Percentiles rank a stretch among this genome's conserved stretches.
phyloP scores from a whole-genome alignment of 2,888 invertebrate species.

The Euproctis similis region DNA sequence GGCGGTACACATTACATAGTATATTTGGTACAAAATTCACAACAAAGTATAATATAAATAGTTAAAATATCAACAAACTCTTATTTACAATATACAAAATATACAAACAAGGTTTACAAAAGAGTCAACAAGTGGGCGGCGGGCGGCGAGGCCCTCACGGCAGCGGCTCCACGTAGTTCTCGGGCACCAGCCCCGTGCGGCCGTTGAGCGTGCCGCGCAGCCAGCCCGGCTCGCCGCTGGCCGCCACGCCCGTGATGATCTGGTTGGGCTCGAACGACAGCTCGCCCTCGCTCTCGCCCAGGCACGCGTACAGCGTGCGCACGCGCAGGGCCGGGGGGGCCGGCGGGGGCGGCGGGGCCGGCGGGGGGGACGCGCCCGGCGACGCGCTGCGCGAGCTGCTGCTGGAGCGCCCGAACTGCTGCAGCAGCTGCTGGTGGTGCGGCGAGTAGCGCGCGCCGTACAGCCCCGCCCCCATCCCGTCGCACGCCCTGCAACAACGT shows the following conservation, averaged over 20 bases:
- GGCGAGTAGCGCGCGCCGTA: slow-evolving; percentile 46
- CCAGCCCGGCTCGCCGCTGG: slow-evolving; percentile 98
- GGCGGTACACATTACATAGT: slow-evolving; percentile 35
- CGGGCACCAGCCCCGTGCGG: slow-evolving; percentile 93
- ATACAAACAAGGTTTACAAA: slow-evolving; percentile 58
- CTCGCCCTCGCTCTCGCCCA: slow-evolving; percentile 97
- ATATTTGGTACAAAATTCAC: slow-evolving; percentile 74
- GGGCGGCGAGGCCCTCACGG: slow-evolving; percentile 68
- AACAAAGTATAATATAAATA: slow-evolving; percentile 71
- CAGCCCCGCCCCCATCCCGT: slow-evolving; percentile 6
- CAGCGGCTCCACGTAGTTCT: slow-evolving; percentile 95
- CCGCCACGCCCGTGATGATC: slow-evolving; percentile 96
- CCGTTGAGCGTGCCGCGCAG: slow-evolving; percentile 95
- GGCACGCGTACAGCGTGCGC: slow-evolving; percentile 95
- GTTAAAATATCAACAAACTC: slow-evolving; percentile 69
- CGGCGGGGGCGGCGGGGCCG: not conserved
- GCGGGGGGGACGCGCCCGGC: slow-evolving; percentile 53
- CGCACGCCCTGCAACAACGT: slow-evolving; percentile 18
- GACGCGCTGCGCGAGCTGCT: slow-evolving; percentile 87
- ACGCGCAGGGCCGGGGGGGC: slow-evolving; percentile 77
- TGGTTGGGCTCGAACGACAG: slow-evolving; percentile 98
- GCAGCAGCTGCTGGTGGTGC: slow-evolving; percentile 60
- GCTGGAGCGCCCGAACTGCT: slow-evolving; percentile 52
- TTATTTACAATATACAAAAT: slow-evolving; percentile 71
- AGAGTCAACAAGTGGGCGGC: slow-evolving; percentile 46